Evolutionary conservation across 2,888 invertebrate species (phyloP).

Genomic region (Latrodectus elegans): DNA sequence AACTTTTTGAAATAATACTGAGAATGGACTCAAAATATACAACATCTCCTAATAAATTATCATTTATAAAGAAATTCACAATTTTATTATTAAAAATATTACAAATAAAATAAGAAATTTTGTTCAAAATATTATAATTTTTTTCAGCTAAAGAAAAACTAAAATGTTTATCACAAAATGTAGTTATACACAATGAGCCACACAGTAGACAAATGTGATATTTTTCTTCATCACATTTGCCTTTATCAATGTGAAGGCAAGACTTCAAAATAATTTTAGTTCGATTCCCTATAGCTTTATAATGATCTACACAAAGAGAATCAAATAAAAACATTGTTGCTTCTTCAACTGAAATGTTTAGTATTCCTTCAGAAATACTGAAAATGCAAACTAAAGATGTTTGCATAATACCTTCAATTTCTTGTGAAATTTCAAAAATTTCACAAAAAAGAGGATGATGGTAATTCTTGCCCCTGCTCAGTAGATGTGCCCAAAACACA

Average conservation of each 20-base stretch:
- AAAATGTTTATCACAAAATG: neutral
- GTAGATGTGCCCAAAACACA: conserved; percentile 51
- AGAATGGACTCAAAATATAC: neutral
- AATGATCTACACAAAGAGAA: conserved; percentile 2
- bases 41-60: neutral
- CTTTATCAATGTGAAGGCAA: conserved; percentile 34
- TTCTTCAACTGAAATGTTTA: conserved; percentile 14
- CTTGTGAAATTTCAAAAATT: conserved; percentile 44
- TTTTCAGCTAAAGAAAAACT: neutral
- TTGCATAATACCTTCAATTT: conserved; percentile 25
- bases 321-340: conserved; percentile 36
- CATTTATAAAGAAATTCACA: no score
- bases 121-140: conserved; percentile 12
- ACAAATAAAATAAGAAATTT: conserved; percentile 34
- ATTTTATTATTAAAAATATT: neutral
- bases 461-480: conserved; percentile 66
- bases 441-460: conserved; percentile 67
- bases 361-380: conserved; percentile 11
- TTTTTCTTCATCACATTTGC: neutral
- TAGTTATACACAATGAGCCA: conserved; percentile 13
- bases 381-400: conserved; percentile 33
- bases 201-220: conserved; percentile 33
- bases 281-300: conserved; percentile 12
- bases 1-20: no score
- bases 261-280: conserved; percentile 10